A percentile compares a stretch with the other conserved stretches of the same genome.
phyloP scores from a whole-genome alignment of 2,797 vertebrate species.

The Alca torda region DNA sequence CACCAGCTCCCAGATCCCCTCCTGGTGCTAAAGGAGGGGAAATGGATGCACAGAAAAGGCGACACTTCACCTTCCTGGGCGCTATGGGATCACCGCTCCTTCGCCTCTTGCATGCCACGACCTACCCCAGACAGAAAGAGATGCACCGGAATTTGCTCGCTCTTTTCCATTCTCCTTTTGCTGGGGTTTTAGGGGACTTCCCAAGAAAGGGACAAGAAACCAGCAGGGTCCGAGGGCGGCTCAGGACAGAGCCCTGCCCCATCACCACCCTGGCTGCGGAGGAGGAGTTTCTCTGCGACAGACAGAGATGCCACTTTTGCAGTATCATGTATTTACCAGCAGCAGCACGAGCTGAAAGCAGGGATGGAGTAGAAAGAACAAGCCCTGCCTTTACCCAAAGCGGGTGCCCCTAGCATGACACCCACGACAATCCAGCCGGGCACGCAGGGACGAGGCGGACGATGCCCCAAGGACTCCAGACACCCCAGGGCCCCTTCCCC shows the following conservation, averaged over 20 bases:
- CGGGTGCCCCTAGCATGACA: not conserved
- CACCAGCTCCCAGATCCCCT: not conserved
- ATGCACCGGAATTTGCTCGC: not conserved
- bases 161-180: not conserved
- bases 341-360: not conserved
- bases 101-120: accelerated
- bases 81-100: not conserved
- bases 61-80: not conserved
- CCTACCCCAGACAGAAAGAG: not conserved
- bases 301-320: not conserved
- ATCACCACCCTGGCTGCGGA: not conserved
- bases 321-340: not conserved
- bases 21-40: not conserved
- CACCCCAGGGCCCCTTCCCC: not conserved
- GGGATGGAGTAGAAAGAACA: not conserved
- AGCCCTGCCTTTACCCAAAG: not conserved
- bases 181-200: not conserved
- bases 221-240: not conserved
- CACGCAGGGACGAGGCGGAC: accelerated
- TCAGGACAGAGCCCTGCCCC: not conserved
- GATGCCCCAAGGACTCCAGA: not conserved
- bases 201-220: not conserved
- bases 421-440: not conserved
- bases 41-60: not conserved
- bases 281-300: not conserved